Evolutionary conservation across 23 tunicate species (phyloP).

Genomic region (Trididemnum nubilum): DNA sequence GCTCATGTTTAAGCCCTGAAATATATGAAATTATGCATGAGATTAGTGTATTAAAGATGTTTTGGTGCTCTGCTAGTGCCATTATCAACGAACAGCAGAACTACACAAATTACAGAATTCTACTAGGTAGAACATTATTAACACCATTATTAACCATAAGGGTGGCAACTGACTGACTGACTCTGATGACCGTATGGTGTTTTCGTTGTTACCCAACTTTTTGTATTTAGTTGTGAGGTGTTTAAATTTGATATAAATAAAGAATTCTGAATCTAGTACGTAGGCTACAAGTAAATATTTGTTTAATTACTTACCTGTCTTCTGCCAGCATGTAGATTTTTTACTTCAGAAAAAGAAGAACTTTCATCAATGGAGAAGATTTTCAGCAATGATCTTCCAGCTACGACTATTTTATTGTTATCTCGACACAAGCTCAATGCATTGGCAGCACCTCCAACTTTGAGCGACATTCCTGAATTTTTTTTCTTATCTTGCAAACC

Average conservation of each 20-base stretch:
- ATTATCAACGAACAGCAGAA: too few relatives aligned
- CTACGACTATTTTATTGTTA: conserved; percentile 59
- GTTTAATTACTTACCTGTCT: conserved; percentile 48
- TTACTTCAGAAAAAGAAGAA: conserved; percentile 6
- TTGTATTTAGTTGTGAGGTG: too few relatives aligned
- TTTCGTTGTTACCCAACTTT: too few relatives aligned
- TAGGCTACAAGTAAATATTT: too few relatives aligned
- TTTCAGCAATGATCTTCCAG: conserved; percentile 77
- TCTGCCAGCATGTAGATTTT: conserved; percentile 68
- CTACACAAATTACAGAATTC: neutral
- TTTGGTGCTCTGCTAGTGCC: too few relatives aligned
- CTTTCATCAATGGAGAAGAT: conserved; percentile 54
- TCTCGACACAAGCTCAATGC: conserved; percentile 58
- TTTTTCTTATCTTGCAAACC: neutral
- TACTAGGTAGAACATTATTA: too few relatives aligned
- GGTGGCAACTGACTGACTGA: too few relatives aligned
- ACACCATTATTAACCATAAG: too few relatives aligned
- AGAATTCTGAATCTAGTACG: too few relatives aligned
- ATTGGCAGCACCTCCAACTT: conserved; percentile 53
- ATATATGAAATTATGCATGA: neutral
- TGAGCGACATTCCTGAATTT: conserved; percentile 5
- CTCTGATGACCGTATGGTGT: too few relatives aligned
- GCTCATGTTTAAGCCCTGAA: conserved; percentile 78
- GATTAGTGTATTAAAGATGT: too few relatives aligned
- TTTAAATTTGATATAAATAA: too few relatives aligned